These are phyloP conservation scores for Teinopalpus imperialis DNA, from an alignment of 2,888 invertebrate species.

Conservation along the genomic window DNA sequence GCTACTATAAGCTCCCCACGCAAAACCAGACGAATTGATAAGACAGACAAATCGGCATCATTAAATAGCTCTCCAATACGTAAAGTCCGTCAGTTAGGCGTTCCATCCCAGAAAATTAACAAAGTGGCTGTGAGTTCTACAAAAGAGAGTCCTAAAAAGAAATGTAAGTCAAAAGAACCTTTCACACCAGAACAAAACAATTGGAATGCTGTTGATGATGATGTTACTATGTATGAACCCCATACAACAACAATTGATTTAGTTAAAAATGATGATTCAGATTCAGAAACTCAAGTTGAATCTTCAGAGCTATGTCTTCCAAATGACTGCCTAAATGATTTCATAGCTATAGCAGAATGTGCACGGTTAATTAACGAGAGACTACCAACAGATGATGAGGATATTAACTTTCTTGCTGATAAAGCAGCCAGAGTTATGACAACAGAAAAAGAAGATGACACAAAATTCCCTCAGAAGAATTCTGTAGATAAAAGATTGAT, in stretches of 20 bases:
- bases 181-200: slow-evolving; percentile 50
- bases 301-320: slow-evolving; percentile 69
- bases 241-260: slow-evolving; percentile 69
- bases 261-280: slow-evolving; percentile 67
- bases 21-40: slow-evolving; percentile 72
- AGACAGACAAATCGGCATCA: slow-evolving; percentile 69
- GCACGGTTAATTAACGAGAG: slow-evolving; percentile 52
- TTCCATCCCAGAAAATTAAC: slow-evolving; percentile 53
- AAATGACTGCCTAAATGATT: slow-evolving; percentile 71
- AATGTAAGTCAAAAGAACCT: slow-evolving; percentile 53
- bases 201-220: slow-evolving; percentile 61
- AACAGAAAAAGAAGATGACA: slow-evolving; percentile 55
- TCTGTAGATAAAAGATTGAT: slow-evolving; percentile 55
- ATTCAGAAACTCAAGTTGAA: slow-evolving; percentile 66
- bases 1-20: slow-evolving; percentile 69
- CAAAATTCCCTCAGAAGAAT: slow-evolving; percentile 43
- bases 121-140: slow-evolving; percentile 58
- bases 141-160: slow-evolving; percentile 67
- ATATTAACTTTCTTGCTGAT: slow-evolving; percentile 66
- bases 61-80: slow-evolving; percentile 74
- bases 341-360: slow-evolving; percentile 69
- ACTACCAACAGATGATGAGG: slow-evolving; percentile 58
- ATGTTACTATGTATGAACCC: slow-evolving; percentile 75
- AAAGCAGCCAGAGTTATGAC: slow-evolving; percentile 74
- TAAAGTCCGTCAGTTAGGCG: slow-evolving; percentile 69